Evolutionary conservation across 53 echinoderm and acorn worm genomes (phyloP).

Genomic region (Crossaster papposus): DNA sequence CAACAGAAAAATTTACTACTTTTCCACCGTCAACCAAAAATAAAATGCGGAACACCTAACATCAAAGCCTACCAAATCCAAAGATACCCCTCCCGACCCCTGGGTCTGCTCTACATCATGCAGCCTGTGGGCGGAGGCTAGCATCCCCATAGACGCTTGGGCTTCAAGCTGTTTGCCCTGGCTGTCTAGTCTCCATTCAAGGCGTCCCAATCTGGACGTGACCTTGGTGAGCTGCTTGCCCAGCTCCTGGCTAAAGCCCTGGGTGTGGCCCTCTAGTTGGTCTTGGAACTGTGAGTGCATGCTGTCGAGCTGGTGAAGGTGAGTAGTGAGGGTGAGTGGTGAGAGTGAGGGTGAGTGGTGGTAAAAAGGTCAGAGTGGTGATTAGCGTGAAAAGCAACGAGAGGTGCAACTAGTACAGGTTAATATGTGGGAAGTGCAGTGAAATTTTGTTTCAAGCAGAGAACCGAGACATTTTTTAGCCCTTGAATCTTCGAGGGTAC

Average conservation of each 20-base stretch:
- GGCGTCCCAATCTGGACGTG: constrained; percentile 39
- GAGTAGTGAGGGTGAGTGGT: constrained; percentile 13
- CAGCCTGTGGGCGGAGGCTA: constrained; percentile 25
- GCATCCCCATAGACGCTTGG: constrained; percentile 55
- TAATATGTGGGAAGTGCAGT: neutral
- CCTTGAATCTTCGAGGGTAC: too few relatives aligned
- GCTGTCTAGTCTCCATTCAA: constrained; percentile 50
- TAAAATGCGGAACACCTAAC: neutral
- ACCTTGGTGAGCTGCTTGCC: constrained; percentile 52
- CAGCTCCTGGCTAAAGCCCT: constrained; percentile 64
- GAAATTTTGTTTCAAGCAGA: constrained; percentile 1
- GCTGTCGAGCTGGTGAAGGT: constrained; percentile 52
- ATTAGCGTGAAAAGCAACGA: constrained; percentile 22
- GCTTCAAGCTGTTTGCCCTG: constrained; percentile 54
- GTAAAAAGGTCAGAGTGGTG: constrained; percentile 34
- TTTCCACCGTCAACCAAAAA: neutral
- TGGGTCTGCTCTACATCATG: neutral
- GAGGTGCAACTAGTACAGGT: neutral
- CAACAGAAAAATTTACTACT: neutral
- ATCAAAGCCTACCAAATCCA: constrained; percentile 44
- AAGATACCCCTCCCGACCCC: constrained; percentile 45
- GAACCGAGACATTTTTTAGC: neutral
- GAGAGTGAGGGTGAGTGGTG: constrained; percentile 31
- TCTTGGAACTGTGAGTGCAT: constrained; percentile 48
- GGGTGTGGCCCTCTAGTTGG: constrained; percentile 33